These are phyloP conservation scores for Todiramphus saurophagus DNA, from an alignment of 2,113 vertebrate species.

Conservation along the genomic window DNA sequence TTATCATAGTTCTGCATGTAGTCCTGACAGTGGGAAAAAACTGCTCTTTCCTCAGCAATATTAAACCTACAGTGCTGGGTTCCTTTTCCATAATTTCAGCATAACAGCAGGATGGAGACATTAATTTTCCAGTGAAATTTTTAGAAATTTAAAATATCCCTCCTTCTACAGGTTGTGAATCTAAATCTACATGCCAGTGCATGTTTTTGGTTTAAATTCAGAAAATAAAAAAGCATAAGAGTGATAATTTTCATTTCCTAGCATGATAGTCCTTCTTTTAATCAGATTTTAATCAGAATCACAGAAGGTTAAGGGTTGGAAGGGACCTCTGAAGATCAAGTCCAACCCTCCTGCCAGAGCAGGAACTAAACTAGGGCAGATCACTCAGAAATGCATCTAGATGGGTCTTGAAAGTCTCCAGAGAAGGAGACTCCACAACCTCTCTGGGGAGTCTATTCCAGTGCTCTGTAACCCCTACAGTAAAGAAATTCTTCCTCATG, in stretches of 20 bases:
- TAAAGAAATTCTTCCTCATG: too few relatives aligned
- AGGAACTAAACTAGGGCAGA: too few relatives aligned
- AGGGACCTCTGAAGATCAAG: too few relatives aligned
- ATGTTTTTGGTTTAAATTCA: not conserved
- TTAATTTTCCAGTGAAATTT: not conserved
- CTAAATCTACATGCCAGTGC: not conserved
- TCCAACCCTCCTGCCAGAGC: too few relatives aligned
- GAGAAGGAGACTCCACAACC: too few relatives aligned
- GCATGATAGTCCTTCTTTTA: not conserved
- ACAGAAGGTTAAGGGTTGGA: too few relatives aligned
- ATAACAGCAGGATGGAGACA: not conserved
- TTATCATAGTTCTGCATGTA: conserved; percentile 20
- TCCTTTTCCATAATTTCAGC: not conserved
- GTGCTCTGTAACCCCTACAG: too few relatives aligned
- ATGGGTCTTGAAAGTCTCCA: too few relatives aligned
- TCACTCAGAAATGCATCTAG: too few relatives aligned
- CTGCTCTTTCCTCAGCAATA: not conserved
- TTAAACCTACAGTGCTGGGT: not conserved
- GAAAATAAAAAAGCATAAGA: not conserved
- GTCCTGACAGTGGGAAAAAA: not conserved
- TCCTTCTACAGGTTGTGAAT: not conserved
- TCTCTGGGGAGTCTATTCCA: too few relatives aligned
- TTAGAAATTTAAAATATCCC: not conserved
- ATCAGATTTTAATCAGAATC: not conserved
- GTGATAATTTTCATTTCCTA: not conserved